Evolutionary conservation across 2,888 invertebrate species (phyloP).

Genomic region (Apamea anceps): DNA sequence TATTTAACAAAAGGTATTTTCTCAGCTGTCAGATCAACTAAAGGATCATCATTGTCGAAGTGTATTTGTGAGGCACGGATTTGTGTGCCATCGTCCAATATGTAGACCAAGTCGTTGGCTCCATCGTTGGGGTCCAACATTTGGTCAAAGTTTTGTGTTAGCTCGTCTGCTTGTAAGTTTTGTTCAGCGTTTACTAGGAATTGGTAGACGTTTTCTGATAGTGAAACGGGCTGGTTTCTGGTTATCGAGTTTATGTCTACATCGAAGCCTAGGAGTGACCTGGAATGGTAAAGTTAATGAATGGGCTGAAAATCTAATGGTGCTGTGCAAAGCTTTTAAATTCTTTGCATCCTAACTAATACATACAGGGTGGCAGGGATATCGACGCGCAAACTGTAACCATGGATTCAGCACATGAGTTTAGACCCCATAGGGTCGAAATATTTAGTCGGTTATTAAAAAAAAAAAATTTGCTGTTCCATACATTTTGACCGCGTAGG

Average conservation of each 20-base stretch:
- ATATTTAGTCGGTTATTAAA: too few species aligned
- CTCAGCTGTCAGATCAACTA: conserved; percentile 81
- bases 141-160: conserved; percentile 71
- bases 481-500: too few species aligned
- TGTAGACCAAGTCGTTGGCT: conserved; percentile 78
- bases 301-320: too few species aligned
- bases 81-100: conserved; percentile 86
- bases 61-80: conserved; percentile 87
- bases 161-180: conserved; percentile 64
- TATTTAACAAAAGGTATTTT: conserved; percentile 85
- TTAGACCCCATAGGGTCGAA: too few species aligned
- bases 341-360: too few species aligned
- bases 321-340: too few species aligned
- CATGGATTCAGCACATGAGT: too few species aligned
- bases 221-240: conserved; percentile 80
- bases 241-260: conserved; percentile 85
- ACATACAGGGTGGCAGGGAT: too few species aligned
- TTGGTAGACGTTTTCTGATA: conserved; percentile 84
- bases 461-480: too few species aligned
- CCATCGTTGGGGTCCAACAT: conserved; percentile 71
- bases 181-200: conserved; percentile 83
- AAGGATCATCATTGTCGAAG: conserved; percentile 86
- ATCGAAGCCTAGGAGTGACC: conserved; percentile 83
- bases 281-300: conserved; percentile 63
- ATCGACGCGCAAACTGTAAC: too few species aligned